Evolutionary conservation across 2,888 invertebrate genomes (phyloP).

Genomic region (Hybos culiciformis): DNA sequence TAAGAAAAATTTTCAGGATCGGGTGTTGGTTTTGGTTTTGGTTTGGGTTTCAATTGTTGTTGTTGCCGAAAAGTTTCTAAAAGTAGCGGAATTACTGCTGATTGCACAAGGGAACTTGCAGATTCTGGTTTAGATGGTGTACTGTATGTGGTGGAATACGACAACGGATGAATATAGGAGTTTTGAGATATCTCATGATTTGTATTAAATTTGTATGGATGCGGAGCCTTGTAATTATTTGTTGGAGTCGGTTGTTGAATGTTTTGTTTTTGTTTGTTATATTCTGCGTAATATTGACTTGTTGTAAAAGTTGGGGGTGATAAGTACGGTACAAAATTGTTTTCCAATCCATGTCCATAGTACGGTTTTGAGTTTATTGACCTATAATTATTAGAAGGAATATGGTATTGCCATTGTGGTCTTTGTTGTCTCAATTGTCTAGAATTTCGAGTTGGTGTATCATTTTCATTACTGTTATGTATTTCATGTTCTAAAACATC

Average conservation of each 20-base stretch:
- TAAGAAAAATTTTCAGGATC: conserved; percentile 32
- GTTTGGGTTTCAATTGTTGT: too few relatives aligned
- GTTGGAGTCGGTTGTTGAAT: background rate
- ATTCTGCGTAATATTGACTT: conserved; percentile 9
- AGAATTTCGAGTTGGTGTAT: conserved; percentile 26
- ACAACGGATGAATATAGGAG: background rate
- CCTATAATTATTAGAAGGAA: conserved; percentile 20
- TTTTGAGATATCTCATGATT: too few relatives aligned
- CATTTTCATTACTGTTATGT: conserved; percentile 15
- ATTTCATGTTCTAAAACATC: conserved; percentile 11
- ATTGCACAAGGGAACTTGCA: background rate
- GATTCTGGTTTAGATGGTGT: background rate
- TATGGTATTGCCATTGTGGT: conserved; percentile 18
- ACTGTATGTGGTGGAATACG: background rate
- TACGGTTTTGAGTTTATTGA: conserved; percentile 20
- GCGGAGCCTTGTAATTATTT: background rate
- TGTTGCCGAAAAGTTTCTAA: background rate
- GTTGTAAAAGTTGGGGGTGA: conserved; percentile 21
- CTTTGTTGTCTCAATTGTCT: conserved; percentile 18
- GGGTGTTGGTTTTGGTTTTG: background rate
- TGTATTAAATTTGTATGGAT: background rate
- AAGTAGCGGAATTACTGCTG: background rate
- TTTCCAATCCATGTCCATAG: conserved; percentile 17
- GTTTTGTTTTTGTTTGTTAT: conserved; percentile 2
- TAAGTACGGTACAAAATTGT: conserved; percentile 29